These are phyloP conservation scores for Thecophora atra DNA, from an alignment of 2,888 invertebrate species.

Conservation along the genomic window DNA sequence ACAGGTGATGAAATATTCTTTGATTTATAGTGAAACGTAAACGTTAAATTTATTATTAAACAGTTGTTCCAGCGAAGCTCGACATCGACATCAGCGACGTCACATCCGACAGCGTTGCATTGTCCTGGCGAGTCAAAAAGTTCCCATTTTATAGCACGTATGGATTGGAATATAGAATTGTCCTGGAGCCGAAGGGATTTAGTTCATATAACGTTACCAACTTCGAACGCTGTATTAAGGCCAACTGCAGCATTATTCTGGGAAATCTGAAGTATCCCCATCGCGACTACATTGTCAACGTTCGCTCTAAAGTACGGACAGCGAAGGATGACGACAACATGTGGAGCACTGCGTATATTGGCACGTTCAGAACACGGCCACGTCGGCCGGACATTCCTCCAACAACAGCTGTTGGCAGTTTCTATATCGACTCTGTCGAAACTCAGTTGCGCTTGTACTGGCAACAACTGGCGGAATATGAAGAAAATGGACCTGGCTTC, in stretches of 20 bases:
- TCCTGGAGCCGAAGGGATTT: constrained; percentile 42
- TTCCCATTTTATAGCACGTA: constrained; percentile 42
- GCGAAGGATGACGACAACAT: constrained; percentile 68
- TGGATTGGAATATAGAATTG: constrained; percentile 49
- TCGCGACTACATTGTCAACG: constrained; percentile 66
- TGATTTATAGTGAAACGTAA: background rate
- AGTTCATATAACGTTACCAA: constrained; percentile 38
- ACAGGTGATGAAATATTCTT: too few species aligned
- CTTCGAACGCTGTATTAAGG: constrained; percentile 10
- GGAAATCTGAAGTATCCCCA: constrained; percentile 38
- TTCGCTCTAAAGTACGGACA: constrained; percentile 75
- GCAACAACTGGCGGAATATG: constrained; percentile 74
- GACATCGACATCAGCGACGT: constrained; percentile 44
- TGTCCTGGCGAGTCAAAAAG: constrained; percentile 48
- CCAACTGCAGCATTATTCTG: constrained; percentile 21
- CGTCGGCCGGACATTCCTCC: constrained; percentile 73
- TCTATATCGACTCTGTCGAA: constrained; percentile 71
- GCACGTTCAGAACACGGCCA: constrained; percentile 70
- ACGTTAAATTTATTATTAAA: constrained; percentile 8
- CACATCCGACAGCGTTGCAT: constrained; percentile 48
- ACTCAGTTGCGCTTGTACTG: constrained; percentile 80
- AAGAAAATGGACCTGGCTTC: constrained; percentile 78
- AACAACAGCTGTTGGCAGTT: constrained; percentile 75
- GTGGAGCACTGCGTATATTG: constrained; percentile 76
- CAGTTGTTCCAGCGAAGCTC: constrained; percentile 51